These are phyloP conservation scores for Drosophila recens DNA, from an alignment of 2,888 invertebrate species.

Conservation along the genomic window DNA sequence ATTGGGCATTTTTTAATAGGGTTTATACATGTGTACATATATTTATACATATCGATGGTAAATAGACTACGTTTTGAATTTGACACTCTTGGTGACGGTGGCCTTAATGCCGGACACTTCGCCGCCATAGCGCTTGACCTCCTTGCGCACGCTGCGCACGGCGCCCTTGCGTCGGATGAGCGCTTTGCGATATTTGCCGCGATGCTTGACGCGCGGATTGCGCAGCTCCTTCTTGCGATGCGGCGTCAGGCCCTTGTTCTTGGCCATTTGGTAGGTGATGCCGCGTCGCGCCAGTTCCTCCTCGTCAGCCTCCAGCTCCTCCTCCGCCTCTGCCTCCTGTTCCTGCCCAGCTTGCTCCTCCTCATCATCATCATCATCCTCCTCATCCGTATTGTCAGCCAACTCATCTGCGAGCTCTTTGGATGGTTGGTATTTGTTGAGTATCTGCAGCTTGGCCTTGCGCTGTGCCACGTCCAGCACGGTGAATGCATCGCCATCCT, in stretches of 20 bases:
- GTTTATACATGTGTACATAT: neutral
- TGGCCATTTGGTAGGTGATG: constrained; percentile 97
- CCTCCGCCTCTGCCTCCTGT: constrained; percentile 84
- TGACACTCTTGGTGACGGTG: constrained; percentile 94
- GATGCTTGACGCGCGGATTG: constrained; percentile 98
- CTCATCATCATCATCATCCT: constrained; percentile 80
- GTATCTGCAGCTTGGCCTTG: constrained; percentile 63
- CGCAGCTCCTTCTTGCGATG: constrained; percentile 95
- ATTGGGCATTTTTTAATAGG: neutral
- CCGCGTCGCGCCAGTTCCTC: constrained; percentile 88
- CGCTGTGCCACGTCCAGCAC: constrained; percentile 63
- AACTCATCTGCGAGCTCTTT: constrained; percentile 73
- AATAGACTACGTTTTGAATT: constrained; percentile 88
- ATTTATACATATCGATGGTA: neutral
- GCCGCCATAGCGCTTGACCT: constrained; percentile 93
- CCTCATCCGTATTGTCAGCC: constrained; percentile 85
- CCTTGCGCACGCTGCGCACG: constrained; percentile 93
- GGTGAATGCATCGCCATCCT: constrained; percentile 83
- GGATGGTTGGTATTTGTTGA: constrained; percentile 51
- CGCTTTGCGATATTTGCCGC: constrained; percentile 96
- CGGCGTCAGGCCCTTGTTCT: constrained; percentile 97
- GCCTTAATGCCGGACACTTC: constrained; percentile 97
- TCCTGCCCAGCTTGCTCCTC: constrained; percentile 81
- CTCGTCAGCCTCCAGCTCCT: constrained; percentile 85
- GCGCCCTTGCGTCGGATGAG: constrained; percentile 97